Conservation (phyloP, 2,797 vertebrate genomes). For the Siniperca undulata region DNA sequence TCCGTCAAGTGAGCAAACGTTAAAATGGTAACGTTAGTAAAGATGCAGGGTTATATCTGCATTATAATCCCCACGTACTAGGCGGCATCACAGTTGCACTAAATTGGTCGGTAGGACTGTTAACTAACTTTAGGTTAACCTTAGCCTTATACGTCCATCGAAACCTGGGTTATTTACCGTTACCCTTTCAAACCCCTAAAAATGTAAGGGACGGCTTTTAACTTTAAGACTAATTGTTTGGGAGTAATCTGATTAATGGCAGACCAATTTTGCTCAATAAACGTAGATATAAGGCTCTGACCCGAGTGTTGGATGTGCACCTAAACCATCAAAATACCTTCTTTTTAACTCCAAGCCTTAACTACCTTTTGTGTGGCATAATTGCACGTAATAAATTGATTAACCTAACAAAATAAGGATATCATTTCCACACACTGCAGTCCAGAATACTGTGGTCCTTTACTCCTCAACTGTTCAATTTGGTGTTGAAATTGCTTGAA, state of each 20-base stretch:
- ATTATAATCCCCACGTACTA: background rate
- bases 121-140: too few species aligned
- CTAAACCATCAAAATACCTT: background rate
- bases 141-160: too few species aligned
- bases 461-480: background rate
- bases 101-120: too few species aligned
- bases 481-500: background rate
- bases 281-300: too few species aligned
- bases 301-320: too few species aligned
- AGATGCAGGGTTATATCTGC: accelerated
- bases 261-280: background rate
- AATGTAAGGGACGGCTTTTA: background rate
- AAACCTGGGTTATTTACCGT: background rate
- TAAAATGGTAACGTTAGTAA: background rate
- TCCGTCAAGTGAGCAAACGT: accelerated
- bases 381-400: background rate
- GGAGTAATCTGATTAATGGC: background rate
- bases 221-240: background rate
- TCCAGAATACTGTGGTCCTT: background rate
- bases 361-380: background rate
- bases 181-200: background rate
- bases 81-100: background rate
- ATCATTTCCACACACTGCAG: background rate
- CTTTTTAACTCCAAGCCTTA: background rate
- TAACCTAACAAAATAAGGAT: background rate